Evolutionary conservation across 2,797 vertebrate species (phyloP).

Genomic region (Falco berigora): DNA sequence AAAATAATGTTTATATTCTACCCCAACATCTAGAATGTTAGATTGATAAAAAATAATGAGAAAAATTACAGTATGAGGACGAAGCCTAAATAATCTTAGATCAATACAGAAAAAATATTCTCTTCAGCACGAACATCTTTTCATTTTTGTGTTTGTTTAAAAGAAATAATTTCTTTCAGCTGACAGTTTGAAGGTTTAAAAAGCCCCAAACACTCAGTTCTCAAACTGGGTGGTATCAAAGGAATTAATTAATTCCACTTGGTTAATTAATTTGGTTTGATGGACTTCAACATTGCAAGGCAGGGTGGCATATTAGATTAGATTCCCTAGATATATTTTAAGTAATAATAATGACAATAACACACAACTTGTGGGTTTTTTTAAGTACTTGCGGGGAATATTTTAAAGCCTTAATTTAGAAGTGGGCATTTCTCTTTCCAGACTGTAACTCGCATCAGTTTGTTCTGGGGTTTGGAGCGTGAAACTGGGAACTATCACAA

Average conservation of each 20-base stretch:
- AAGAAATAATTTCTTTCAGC: not conserved
- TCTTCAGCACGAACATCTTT: not conserved
- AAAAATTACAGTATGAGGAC: not conserved
- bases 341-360: not conserved
- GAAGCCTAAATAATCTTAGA: not conserved
- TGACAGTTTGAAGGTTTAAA: not conserved
- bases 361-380: not conserved
- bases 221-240: not conserved
- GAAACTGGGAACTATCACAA: not conserved
- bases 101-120: not conserved
- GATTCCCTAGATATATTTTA: not conserved
- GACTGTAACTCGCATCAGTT: not conserved
- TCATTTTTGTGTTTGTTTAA: not conserved
- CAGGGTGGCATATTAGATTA: not conserved
- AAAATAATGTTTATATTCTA: not conserved
- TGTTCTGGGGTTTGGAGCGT: not conserved
- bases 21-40: not conserved
- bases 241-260: constrained; percentile 14
- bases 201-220: not conserved
- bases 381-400: not conserved
- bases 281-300: not conserved
- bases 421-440: not conserved
- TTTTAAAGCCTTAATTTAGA: constrained; percentile 3
- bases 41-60: not conserved
- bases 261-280: constrained; percentile 23